Evolutionary conservation across 1,140 invertebrate genomes (phyloP), one percentile per base, ranked within the genome.

Genomic region (Anastrepha ludens): DNA sequence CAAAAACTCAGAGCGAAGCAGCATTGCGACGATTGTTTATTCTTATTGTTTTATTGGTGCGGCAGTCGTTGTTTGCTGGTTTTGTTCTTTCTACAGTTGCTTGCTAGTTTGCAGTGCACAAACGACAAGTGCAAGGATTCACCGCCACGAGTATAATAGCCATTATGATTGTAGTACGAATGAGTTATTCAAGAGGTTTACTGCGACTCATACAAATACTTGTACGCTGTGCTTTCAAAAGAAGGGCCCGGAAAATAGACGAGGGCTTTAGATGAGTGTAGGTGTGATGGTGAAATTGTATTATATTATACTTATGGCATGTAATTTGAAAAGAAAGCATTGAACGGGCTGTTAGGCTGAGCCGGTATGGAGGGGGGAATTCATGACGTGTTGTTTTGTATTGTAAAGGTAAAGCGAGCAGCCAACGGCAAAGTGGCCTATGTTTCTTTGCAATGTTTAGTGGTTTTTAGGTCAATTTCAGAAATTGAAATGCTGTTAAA

Each of bases 301-400:
- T 74, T 74, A 17, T 17, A 64, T 29, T 64, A 47, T 74, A 41
- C 70, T 74, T 74, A 74, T 74, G 39, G 15, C 47, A 41, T 74
- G 44, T 74, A 74, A 74, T 74, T 74, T 74, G 70, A 50, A 74
- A 74, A 74, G 70, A 74, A 74, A 74, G 47, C 70, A 74, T 29
- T 29, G 47, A 44, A 74, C 1, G 29, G 29, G 29, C 29, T 29
- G 29, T 29, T 1, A 29, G 29, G 29, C 29, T 1, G 1, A 0
- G 29, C 29, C 29, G 29, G 29, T 29, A 29, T 29, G 29, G 29
- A 29, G 29, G 29, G 29, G 29, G 29, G 29, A 29, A 29, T 29
- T 29, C 29, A 29, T 29, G 29, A 29, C 29, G 29, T 29, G 0
- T 29, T n/a, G n/a, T 29, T 29, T 29, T 29, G 29, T 0, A 29